Evolutionary conservation across 1,140 invertebrate species (phyloP).

Genomic region (Brachionus koreanus): DNA sequence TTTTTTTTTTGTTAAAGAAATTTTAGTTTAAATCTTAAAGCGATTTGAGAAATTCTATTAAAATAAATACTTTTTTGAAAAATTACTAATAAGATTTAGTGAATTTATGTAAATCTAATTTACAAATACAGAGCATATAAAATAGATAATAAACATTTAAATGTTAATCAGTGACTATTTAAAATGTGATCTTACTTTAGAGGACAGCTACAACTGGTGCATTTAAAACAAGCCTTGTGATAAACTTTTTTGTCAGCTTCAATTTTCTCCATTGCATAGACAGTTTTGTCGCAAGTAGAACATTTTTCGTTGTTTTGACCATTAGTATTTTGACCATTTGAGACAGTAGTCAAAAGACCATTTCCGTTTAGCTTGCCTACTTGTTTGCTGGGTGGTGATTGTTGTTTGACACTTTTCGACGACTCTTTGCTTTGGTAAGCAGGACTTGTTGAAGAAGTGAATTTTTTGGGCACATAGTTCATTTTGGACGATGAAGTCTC

Average conservation of each 20-base stretch:
- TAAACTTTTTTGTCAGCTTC: constrained; percentile 52
- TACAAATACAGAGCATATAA: background rate
- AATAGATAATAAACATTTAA: background rate
- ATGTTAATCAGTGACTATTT: background rate
- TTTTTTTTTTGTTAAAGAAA: too few species aligned
- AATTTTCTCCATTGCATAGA: constrained; percentile 54
- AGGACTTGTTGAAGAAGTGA: constrained; percentile 24
- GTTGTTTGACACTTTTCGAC: background rate
- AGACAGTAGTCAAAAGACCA: constrained; percentile 8
- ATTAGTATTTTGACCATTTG: constrained; percentile 15
- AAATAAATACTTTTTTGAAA: too few species aligned
- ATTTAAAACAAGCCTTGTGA: constrained; percentile 54
- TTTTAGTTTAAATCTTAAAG: too few species aligned
- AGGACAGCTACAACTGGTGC: constrained; percentile 51
- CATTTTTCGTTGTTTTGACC: constrained; percentile 47
- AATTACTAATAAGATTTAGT: too few species aligned
- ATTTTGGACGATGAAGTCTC: constrained; percentile 35
- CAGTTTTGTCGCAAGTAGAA: constrained; percentile 51
- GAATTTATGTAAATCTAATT: too few species aligned
- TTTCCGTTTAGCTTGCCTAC: background rate
- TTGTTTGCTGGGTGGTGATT: background rate
- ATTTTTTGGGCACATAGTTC: constrained; percentile 43
- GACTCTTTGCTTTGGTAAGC: background rate
- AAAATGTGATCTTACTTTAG: constrained; percentile 48
- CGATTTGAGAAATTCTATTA: too few species aligned